A percentile compares a stretch with the other conserved stretches of the same genome.
These are phyloP conservation scores for Scomberomorus guttatus DNA, from an alignment of 2,797 vertebrate species.

Conservation along the genomic window DNA sequence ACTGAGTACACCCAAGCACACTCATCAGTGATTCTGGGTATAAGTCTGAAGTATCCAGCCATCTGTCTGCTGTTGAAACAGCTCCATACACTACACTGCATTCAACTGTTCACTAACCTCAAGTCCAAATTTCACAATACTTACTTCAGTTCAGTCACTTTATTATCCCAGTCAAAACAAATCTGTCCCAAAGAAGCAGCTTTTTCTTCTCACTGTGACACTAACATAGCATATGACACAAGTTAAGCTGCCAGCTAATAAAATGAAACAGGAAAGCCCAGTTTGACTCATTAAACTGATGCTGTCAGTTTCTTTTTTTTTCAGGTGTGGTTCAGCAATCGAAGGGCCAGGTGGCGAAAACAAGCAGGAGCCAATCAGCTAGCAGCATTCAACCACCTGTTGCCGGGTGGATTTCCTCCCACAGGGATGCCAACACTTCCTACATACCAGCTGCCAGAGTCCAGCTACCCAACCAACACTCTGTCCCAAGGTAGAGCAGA, in stretches of 20 bases:
- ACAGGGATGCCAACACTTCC: slow-evolving; percentile 94
- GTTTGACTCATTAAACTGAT: neutral
- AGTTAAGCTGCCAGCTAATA: neutral
- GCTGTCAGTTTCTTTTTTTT: neutral
- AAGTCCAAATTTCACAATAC: neutral
- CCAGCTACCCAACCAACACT: slow-evolving; percentile 89
- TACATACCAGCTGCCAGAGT: slow-evolving; percentile 94
- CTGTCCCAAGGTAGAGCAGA: slow-evolving; percentile 90
- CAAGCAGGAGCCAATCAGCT: slow-evolving; percentile 97
- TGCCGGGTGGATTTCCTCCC: slow-evolving; percentile 95
- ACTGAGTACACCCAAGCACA: neutral
- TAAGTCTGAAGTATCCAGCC: no score
- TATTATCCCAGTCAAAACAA: neutral
- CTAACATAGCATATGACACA: no score
- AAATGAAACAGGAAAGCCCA: neutral
- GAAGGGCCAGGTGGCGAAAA: slow-evolving; percentile 96
- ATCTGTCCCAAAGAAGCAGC: neutral
- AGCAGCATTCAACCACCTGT: slow-evolving; percentile 95
- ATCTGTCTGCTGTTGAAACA: neutral
- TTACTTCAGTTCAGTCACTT: no score
- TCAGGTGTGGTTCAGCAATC: slow-evolving; percentile 98
- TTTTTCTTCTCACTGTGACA: neutral
- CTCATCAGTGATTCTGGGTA: neutral
- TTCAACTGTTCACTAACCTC: neutral
- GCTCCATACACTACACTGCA: neutral